A percentile compares a stretch with the other conserved stretches of the same genome.
These are phyloP conservation scores for Ceyx melanurus DNA, from an alignment of 2,113 vertebrate species.

Conservation along the genomic window DNA sequence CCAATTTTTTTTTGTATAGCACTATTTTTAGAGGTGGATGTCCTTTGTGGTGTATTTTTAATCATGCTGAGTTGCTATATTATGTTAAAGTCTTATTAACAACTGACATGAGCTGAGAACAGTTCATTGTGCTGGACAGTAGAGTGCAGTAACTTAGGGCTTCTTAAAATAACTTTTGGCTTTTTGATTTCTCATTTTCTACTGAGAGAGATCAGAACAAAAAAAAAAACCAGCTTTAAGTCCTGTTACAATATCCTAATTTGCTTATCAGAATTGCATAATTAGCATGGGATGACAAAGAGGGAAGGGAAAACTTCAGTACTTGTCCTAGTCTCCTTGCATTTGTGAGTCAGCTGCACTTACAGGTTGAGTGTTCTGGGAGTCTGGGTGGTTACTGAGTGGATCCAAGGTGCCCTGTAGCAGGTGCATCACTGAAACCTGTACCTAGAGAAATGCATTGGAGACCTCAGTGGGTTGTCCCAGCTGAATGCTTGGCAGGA, in stretches of 20 bases:
- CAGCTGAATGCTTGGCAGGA: not conserved
- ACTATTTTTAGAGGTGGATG: constrained; percentile 42
- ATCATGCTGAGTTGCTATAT: constrained; percentile 44
- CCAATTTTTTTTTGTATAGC: not conserved
- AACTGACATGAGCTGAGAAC: constrained; percentile 32
- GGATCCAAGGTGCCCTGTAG: not conserved
- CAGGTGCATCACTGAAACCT: not conserved
- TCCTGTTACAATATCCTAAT: not conserved
- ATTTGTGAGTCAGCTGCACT: not conserved
- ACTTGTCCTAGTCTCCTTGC: not conserved
- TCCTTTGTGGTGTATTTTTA: constrained; percentile 59
- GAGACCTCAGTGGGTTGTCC: not conserved
- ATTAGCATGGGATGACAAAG: not conserved
- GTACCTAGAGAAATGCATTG: not conserved
- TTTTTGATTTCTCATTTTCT: constrained; percentile 38
- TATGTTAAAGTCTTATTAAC: constrained; percentile 60
- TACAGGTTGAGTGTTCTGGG: not conserved
- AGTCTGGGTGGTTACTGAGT: not conserved
- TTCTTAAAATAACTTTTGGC: constrained; percentile 48
- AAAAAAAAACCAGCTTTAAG: not conserved
- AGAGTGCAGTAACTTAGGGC: constrained; percentile 37
- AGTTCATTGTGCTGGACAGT: constrained; percentile 45
- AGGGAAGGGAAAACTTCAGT: not conserved
- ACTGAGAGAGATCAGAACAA: not conserved
- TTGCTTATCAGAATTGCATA: constrained; percentile 1